Percentiles rank a stretch among this genome's conserved stretches.
phyloP scores from a whole-genome alignment of 2,888 invertebrate species.

The Chrysotoxum bicinctum region DNA sequence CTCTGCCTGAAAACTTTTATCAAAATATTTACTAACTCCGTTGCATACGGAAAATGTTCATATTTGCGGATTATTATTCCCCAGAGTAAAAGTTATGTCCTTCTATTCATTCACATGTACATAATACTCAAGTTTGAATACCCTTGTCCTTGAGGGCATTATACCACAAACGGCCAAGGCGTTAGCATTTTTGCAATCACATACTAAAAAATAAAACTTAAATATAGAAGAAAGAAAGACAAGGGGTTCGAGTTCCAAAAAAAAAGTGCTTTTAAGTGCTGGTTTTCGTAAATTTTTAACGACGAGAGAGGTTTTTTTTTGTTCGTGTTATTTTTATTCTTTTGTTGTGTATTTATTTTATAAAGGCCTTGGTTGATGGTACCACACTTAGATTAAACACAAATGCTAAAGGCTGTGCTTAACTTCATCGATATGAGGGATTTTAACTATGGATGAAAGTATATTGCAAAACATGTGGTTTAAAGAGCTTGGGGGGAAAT shows the following conservation, averaged over 20 bases:
- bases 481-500: too few relatives aligned
- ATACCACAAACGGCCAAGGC: slow-evolving; percentile 45
- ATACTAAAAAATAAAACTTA: slow-evolving; percentile 23
- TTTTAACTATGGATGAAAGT: background rate
- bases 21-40: slow-evolving; percentile 65
- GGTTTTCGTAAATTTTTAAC: slow-evolving; percentile 49
- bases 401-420: background rate
- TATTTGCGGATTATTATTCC: slow-evolving; percentile 66
- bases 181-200: slow-evolving; percentile 48
- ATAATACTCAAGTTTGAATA: slow-evolving; percentile 30
- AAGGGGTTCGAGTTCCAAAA: background rate
- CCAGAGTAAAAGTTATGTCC: slow-evolving; percentile 57
- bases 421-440: background rate
- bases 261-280: slow-evolving; percentile 49
- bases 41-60: slow-evolving; percentile 60
- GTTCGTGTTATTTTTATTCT: slow-evolving; percentile 25
- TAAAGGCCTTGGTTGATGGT: background rate
- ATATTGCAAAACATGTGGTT: background rate
- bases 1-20: slow-evolving; percentile 45
- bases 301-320: slow-evolving; percentile 7
- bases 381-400: background rate
- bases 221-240: background rate
- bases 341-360: background rate
- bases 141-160: background rate
- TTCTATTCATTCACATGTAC: slow-evolving; percentile 10